phyloP scores from a whole-genome alignment of 2,888 invertebrate genomes.

The Ptilodon capucinus region DNA sequence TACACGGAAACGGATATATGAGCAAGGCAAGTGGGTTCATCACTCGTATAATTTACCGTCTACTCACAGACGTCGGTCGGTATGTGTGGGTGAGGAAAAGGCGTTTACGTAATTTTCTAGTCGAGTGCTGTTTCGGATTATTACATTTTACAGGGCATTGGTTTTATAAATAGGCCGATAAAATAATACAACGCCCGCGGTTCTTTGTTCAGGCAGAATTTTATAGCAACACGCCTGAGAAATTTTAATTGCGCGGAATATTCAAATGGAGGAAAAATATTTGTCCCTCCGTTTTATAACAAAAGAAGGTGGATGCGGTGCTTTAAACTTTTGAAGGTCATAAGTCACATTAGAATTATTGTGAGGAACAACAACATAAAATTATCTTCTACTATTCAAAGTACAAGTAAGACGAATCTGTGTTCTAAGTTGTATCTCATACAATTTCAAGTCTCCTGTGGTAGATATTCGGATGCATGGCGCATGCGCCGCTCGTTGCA shows the following conservation, averaged over 20 bases:
- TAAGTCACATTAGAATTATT: no score
- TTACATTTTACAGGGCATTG: slow-evolving; percentile 28
- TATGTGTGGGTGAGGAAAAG: slow-evolving; percentile 27
- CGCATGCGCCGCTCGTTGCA: slow-evolving; percentile 63
- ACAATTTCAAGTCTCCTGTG: neutral
- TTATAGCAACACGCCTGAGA: neutral
- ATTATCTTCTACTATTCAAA: neutral
- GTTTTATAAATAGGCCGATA: slow-evolving; percentile 25
- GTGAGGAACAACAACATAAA: no score
- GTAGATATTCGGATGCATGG: slow-evolving; percentile 22
- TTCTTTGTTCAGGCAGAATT: neutral
- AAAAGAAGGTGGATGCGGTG: no score
- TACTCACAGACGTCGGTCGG: slow-evolving; percentile 14
- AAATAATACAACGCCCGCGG: slow-evolving; percentile 12
- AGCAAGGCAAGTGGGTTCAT: slow-evolving; percentile 72
- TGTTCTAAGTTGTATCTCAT: neutral
- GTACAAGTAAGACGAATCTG: neutral
- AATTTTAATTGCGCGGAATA: neutral
- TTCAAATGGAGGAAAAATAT: neutral
- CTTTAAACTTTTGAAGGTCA: no score
- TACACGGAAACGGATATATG: slow-evolving; percentile 77
- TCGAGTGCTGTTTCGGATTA: slow-evolving; percentile 16
- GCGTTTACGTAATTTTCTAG: slow-evolving; percentile 29
- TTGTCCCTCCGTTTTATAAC: no score
- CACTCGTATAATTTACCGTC: slow-evolving; percentile 60